Percentiles rank a stretch among this genome's conserved stretches.
These are phyloP conservation scores for Lordiphosa collinella DNA, from an alignment of 1,140 invertebrate genomes.

Conservation along the genomic window DNA sequence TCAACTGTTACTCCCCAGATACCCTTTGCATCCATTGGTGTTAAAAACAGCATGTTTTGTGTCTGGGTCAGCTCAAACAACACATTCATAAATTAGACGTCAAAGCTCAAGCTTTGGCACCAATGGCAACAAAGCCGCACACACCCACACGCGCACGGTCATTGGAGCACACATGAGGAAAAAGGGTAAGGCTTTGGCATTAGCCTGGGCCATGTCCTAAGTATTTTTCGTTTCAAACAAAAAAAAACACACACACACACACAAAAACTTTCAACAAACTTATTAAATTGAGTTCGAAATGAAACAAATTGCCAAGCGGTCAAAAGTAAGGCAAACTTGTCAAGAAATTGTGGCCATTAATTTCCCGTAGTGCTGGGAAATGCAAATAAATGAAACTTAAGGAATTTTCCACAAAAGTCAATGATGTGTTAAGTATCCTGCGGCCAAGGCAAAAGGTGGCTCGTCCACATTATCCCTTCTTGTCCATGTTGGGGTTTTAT, in stretches of 20 bases:
- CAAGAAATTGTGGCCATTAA: constrained; percentile 39
- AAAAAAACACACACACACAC: neutral
- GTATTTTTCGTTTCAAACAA: neutral
- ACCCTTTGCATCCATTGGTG: neutral
- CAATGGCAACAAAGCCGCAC: constrained; percentile 21
- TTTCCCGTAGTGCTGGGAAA: constrained; percentile 38
- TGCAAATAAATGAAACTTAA: constrained; percentile 50
- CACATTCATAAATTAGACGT: constrained; percentile 72
- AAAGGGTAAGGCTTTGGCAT: constrained; percentile 49
- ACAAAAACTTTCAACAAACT: constrained; percentile 42
- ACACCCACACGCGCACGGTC: constrained; percentile 6
- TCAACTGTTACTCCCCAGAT: neutral
- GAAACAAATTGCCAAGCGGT: constrained; percentile 37
- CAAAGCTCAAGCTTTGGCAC: constrained; percentile 57
- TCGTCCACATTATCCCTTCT: constrained; percentile 21
- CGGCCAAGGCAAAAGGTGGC: constrained; percentile 29
- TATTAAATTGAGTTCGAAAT: constrained; percentile 50
- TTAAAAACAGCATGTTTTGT: constrained; percentile 25
- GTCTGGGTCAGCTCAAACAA: constrained; percentile 32
- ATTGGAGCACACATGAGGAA: constrained; percentile 17
- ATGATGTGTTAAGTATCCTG: constrained; percentile 74
- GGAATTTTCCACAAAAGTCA: constrained; percentile 52
- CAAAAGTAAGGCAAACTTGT: constrained; percentile 26
- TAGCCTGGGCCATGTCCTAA: neutral
- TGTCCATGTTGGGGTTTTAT: constrained; percentile 46